Evolutionary conservation across 2,797 vertebrate species (phyloP), one percentile per base, ranked within the genome.

Genomic region (Gobio occitaniae): DNA sequence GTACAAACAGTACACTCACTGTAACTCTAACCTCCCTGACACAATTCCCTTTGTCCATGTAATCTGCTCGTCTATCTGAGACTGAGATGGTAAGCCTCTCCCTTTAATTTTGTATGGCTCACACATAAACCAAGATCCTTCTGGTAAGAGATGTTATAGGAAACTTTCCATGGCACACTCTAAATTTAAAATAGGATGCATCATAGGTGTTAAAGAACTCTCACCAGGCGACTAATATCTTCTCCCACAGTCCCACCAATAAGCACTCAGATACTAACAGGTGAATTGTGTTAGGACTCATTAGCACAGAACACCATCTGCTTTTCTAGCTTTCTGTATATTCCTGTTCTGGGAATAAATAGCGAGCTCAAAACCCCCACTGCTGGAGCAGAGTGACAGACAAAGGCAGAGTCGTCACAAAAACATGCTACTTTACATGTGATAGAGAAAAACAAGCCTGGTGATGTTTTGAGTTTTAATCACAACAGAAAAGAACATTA

Each of bases 401-500:
- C 32, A 76, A 76, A 77, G 16, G n/a, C 82, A 1, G 13, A 29
- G 61, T 36, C 6, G 7, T 44, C 82, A 76, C 29, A 69, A 11
- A n/a, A 50, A 84, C 47, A 72, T 61, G 80, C 19, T 68, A 54
- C 25, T 25, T 59, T 47, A 29, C n/a, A 29, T 44, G 32, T 47
- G 13, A 63, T 32, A 50, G n/a, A 74, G 32, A 85, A 80, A 74
- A 80, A 84, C 56, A 78, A 13, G 29, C 21, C 50, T 19, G 16
- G 36, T 63, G 63, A 36, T 21, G 48, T 50, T 44, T 68, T 74
- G 52, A 78, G 50, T 66, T 80, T 76, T 83, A 82, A 87, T 86
- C 85, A 87, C 50, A 81, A 19, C 44, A 12, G 10, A 70, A 87
- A 68, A 84, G 88, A 90, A 90, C 86, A 89, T 83, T 56, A 72